Evolutionary conservation across 2,113 vertebrate species (phyloP).

Genomic region (Proterorhinus semilunaris): DNA sequence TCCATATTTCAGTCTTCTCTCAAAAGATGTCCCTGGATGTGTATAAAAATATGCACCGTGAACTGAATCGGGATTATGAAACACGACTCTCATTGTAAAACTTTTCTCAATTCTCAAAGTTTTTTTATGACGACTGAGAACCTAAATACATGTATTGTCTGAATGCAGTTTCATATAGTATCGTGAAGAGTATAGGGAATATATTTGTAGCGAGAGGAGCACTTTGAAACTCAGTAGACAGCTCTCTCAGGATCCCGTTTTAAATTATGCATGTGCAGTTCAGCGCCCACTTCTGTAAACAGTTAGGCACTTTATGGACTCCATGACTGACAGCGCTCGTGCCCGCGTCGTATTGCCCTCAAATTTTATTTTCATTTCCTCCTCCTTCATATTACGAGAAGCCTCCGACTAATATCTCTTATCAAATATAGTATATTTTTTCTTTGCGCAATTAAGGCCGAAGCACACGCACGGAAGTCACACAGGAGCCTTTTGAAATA

Average conservation of each 20-base stretch:
- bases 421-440: neutral
- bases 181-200: neutral
- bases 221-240: constrained; percentile 44
- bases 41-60: too few species aligned
- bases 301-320: constrained; percentile 72
- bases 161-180: neutral
- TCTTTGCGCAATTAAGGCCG: constrained; percentile 4
- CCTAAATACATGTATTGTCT: neutral
- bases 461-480: neutral
- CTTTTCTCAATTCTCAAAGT: too few species aligned
- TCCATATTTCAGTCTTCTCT: too few species aligned
- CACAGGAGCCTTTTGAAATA: constrained; percentile 5
- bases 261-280: constrained; percentile 74
- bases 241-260: constrained; percentile 59
- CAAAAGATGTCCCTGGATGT: too few species aligned
- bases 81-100: too few species aligned
- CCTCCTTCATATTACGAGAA: constrained; percentile 21
- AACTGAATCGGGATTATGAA: too few species aligned
- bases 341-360: constrained; percentile 4
- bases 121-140: too few species aligned
- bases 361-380: constrained; percentile 1
- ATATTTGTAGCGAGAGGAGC: constrained; percentile 32
- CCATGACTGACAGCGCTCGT: constrained; percentile 63
- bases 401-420: constrained; percentile 20
- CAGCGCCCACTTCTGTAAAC: constrained; percentile 69